Conservation (phyloP, 1,140 invertebrate genomes). For the Druon quercuslanigerum region DNA sequence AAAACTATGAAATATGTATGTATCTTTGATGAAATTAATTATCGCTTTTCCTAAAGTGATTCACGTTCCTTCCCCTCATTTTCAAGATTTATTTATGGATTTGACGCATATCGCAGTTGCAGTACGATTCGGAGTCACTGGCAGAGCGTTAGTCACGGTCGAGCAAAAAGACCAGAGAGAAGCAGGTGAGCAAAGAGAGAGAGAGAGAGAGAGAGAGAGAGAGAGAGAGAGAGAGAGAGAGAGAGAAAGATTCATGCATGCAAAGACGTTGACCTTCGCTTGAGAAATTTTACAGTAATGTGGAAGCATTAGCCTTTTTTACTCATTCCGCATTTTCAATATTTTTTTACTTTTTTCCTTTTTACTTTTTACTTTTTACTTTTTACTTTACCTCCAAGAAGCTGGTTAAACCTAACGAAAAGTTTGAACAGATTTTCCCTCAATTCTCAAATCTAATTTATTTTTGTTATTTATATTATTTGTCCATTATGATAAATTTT, state of each 20-base stretch:
- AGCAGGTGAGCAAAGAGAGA: slow-evolving; percentile 15
- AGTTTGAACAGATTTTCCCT: no score
- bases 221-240: slow-evolving; percentile 20
- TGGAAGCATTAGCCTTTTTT: slow-evolving; percentile 15
- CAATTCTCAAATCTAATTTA: no score
- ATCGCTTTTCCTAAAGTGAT: slow-evolving; percentile 26
- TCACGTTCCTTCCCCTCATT: slow-evolving; percentile 15
- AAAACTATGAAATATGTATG: not conserved
- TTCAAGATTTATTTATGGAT: slow-evolving; percentile 28
- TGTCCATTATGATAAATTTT: no score
- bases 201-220: slow-evolving; percentile 13
- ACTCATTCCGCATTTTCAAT: slow-evolving; percentile 1
- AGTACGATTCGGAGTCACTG: slow-evolving; percentile 21
- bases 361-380: no score
- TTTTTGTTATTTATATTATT: no score
- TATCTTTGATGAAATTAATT: slow-evolving; percentile 24
- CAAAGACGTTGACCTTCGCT: slow-evolving; percentile 30
- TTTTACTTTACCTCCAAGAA: no score
- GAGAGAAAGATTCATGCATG: slow-evolving; percentile 22
- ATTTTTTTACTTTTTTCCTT: not conserved
- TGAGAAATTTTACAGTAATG: slow-evolving; percentile 31
- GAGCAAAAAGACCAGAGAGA: slow-evolving; percentile 26
- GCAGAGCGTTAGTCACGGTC: slow-evolving; percentile 26
- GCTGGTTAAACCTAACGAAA: no score
- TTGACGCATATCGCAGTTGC: slow-evolving; percentile 27